Conservation (phyloP, 1,140 invertebrate species). For the Lineus longissimus region DNA sequence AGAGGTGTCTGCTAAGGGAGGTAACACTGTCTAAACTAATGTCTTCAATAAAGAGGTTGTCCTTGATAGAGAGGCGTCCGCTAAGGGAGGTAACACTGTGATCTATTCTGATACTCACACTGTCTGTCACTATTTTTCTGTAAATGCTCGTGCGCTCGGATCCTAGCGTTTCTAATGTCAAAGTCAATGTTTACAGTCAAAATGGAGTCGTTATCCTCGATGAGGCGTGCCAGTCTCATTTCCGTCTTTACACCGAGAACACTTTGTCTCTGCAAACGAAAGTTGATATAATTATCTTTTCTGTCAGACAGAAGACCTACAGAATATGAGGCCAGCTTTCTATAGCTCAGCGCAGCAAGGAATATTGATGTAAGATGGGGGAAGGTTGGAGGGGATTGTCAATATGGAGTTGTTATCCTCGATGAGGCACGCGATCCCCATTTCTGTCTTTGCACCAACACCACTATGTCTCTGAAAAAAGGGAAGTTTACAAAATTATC, state of each 20-base stretch:
- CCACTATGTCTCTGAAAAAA: conserved; percentile 79
- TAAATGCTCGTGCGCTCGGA: conserved; percentile 85
- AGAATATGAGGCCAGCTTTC: no score
- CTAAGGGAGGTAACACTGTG: no score
- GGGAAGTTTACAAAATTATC: no score
- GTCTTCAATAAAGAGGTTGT: no score
- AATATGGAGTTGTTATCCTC: conserved; percentile 88
- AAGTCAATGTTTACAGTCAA: conserved; percentile 89
- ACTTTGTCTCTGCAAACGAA: conserved; percentile 73
- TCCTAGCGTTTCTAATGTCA: conserved; percentile 92
- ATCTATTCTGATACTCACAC: background rate
- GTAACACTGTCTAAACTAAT: no score
- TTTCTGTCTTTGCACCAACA: conserved; percentile 95
- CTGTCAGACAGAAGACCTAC: no score
- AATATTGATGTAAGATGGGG: no score
- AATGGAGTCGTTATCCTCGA: conserved; percentile 88
- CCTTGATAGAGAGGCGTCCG: no score
- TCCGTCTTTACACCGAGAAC: conserved; percentile 95
- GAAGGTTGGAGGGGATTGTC: no score
- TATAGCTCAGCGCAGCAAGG: no score
- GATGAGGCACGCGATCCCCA: conserved; percentile 90
- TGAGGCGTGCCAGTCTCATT: conserved; percentile 91
- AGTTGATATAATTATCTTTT: conserved; percentile 50
- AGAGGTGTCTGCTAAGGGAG: no score
- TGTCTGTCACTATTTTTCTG: conserved; percentile 88